These are phyloP conservation scores for Clupea harengus DNA, from an alignment of 2,113 vertebrate genomes.

Conservation along the genomic window DNA sequence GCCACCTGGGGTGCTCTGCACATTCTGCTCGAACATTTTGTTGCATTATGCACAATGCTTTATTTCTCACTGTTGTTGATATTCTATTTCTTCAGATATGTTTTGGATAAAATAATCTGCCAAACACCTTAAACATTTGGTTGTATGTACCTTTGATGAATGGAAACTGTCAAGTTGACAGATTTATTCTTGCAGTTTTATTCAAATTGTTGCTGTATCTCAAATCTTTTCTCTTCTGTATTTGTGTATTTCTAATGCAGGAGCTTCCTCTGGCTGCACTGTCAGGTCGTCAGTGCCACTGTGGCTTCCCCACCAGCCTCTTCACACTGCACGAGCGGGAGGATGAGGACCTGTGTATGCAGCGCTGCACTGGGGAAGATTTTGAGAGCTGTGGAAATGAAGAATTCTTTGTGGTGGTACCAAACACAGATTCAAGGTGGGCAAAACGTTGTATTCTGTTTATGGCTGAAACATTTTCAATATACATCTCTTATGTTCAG, in stretches of 20 bases:
- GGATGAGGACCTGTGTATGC: conserved; percentile 86
- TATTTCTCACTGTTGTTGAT: too few relatives aligned
- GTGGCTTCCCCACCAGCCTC: conserved; percentile 87
- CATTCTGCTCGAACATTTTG: too few relatives aligned
- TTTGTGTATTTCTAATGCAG: conserved; percentile 62
- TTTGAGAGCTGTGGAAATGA: conserved; percentile 89
- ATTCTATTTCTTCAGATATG: too few relatives aligned
- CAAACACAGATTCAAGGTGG: conserved; percentile 97
- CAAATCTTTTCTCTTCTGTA: conserved; percentile 26
- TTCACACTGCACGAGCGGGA: conserved; percentile 90
- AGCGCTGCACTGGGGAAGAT: conserved; percentile 83
- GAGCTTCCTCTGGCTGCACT: conserved; percentile 87
- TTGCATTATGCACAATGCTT: too few relatives aligned
- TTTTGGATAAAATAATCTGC: too few relatives aligned
- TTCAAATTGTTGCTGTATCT: not conserved
- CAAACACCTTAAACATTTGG: too few relatives aligned
- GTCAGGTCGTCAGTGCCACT: conserved; percentile 81
- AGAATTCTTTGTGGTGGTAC: conserved; percentile 88
- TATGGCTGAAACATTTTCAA: too few relatives aligned
- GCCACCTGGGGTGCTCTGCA: too few relatives aligned
- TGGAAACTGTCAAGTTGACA: too few relatives aligned
- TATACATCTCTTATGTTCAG: too few relatives aligned
- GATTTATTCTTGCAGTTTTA: not conserved
- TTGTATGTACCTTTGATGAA: too few relatives aligned
- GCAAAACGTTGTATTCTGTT: not conserved